Percentiles rank a stretch among this genome's conserved stretches.
phyloP scores from a whole-genome alignment of 2,888 invertebrate species.

The Copidosoma aretas region DNA sequence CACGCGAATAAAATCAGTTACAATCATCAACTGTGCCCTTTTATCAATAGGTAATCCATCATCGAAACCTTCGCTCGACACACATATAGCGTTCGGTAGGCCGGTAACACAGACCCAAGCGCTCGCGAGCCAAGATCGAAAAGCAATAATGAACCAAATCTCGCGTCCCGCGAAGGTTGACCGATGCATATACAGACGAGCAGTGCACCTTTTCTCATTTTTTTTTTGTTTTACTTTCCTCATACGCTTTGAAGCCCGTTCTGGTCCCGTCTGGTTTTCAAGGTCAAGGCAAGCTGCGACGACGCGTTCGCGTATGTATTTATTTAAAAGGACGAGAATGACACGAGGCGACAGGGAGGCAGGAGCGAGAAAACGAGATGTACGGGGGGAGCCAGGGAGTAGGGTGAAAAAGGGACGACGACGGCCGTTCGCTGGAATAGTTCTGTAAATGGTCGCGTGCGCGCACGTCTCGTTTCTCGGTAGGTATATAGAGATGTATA shows the following conservation, averaged over 20 bases:
- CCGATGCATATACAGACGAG: background rate
- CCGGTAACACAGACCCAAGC: too few relatives aligned
- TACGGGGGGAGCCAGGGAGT: background rate
- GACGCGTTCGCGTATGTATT: conserved; percentile 11
- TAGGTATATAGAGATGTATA: too few relatives aligned
- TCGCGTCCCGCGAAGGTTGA: background rate
- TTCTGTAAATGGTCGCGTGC: too few relatives aligned
- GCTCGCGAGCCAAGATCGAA: background rate
- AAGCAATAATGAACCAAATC: background rate
- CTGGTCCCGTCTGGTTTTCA: conserved; percentile 48
- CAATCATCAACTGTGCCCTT: too few relatives aligned
- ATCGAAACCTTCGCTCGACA: too few relatives aligned
- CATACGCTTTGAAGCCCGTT: conserved; percentile 35
- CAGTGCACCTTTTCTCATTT: too few relatives aligned
- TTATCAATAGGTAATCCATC: too few relatives aligned
- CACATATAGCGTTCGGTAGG: too few relatives aligned
- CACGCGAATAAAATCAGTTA: too few relatives aligned
- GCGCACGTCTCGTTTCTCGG: too few relatives aligned
- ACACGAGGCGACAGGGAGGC: background rate
- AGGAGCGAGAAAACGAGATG: background rate
- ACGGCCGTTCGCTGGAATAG: too few relatives aligned
- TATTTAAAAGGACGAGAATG: background rate
- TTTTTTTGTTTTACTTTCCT: background rate
- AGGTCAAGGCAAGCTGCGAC: conserved; percentile 53
- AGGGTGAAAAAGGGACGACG: background rate